Conservation (phyloP, 2,113 vertebrate genomes). For the Rafetus swinhoei region DNA sequence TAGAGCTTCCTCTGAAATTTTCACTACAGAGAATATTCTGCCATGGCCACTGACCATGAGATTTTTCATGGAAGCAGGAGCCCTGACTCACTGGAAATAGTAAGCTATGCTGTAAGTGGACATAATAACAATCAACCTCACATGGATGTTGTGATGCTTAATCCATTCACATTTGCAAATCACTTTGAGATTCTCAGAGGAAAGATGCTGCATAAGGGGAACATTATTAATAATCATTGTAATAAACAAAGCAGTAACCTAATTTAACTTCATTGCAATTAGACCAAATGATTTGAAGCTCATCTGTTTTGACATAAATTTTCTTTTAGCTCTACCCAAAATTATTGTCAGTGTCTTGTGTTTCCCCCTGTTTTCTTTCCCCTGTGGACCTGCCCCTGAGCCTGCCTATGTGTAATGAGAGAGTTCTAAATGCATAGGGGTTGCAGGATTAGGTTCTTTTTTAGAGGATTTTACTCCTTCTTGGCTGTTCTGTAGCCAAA, state of each 20-base stretch:
- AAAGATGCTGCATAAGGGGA: not conserved
- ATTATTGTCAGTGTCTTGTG: not conserved
- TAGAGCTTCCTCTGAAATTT: not conserved
- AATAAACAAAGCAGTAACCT: slow-evolving; percentile 26
- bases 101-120: not conserved
- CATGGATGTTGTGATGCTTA: not conserved
- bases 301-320: not conserved
- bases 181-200: not conserved
- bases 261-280: slow-evolving; percentile 38
- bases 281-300: slow-evolving; percentile 23
- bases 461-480: not conserved
- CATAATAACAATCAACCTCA: not conserved
- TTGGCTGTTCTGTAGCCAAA: not conserved
- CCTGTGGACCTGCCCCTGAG: not conserved
- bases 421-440: not conserved
- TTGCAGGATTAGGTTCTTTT: not conserved
- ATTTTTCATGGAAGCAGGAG: not conserved
- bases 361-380: not conserved
- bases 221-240: not conserved
- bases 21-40: not conserved
- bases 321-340: not conserved
- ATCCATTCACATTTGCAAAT: slow-evolving; percentile 3
- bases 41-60: not conserved
- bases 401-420: rapidly evolving
- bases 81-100: not conserved